phyloP scores from a whole-genome alignment of 2,113 vertebrate species.

The Myotis yumanensis region DNA sequence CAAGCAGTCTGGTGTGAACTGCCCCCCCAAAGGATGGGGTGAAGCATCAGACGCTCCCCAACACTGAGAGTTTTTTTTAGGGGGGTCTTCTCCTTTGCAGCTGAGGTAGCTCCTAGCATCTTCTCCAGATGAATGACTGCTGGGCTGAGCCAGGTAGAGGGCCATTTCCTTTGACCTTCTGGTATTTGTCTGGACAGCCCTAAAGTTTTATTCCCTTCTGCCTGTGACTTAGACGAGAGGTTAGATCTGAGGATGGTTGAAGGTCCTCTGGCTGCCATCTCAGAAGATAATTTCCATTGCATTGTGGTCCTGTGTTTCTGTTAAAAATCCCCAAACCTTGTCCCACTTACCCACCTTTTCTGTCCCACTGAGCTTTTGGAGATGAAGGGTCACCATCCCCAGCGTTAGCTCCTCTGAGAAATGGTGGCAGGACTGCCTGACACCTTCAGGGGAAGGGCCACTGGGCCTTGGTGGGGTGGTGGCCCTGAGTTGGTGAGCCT shows the following conservation, averaged over 20 bases:
- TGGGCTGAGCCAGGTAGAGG: neutral
- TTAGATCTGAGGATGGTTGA: neutral
- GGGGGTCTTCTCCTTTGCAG: neutral
- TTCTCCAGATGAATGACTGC: neutral
- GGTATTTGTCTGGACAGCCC: no score
- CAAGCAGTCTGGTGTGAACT: accelerated
- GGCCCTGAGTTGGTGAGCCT: neutral
- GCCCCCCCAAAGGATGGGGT: neutral
- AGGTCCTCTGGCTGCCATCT: neutral
- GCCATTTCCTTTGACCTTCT: neutral
- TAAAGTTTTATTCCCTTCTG: no score
- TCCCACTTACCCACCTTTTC: neutral
- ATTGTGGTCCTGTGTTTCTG: neutral
- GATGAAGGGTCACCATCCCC: neutral
- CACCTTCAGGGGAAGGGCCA: neutral
- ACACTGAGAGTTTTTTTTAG: neutral
- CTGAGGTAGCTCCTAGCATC: neutral
- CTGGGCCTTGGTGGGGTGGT: no score
- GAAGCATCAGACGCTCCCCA: neutral
- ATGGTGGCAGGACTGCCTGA: no score
- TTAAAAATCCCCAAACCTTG: neutral
- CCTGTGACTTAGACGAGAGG: neutral
- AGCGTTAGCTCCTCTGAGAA: neutral
- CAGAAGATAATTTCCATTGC: neutral
- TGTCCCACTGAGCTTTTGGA: neutral